A percentile compares a stretch with the other conserved stretches of the same genome.
These are phyloP conservation scores for Xestia xanthographa DNA, from an alignment of 2,888 invertebrate species.

Conservation along the genomic window DNA sequence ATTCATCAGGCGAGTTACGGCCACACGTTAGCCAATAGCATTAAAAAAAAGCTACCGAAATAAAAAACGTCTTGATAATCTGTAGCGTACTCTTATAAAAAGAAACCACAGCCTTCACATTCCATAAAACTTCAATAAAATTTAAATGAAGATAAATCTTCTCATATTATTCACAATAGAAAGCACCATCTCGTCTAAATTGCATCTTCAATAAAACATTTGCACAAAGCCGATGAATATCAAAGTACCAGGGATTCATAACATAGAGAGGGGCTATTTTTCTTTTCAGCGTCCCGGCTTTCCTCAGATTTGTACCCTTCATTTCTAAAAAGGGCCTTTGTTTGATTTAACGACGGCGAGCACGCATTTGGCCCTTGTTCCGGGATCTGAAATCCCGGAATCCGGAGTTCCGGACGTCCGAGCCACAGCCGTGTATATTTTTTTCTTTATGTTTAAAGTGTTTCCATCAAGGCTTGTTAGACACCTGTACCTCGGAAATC, in stretches of 20 bases:
- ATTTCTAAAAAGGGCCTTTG: slow-evolving; percentile 63
- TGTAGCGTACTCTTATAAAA: not conserved
- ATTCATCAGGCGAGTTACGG: too few relatives aligned
- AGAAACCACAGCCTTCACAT: slow-evolving; percentile 3
- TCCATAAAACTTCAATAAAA: slow-evolving; percentile 6
- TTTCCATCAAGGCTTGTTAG: slow-evolving; percentile 49
- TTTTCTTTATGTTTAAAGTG: slow-evolving; percentile 58
- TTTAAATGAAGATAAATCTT: slow-evolving; percentile 38
- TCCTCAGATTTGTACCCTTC: slow-evolving; percentile 62
- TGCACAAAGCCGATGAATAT: slow-evolving; percentile 59
- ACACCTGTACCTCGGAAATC: slow-evolving; percentile 64
- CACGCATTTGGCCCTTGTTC: slow-evolving; percentile 60
- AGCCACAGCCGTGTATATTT: slow-evolving; percentile 35
- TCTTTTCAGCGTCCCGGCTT: slow-evolving; percentile 46
- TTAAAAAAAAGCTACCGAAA: not conserved
- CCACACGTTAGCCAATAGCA: too few relatives aligned
- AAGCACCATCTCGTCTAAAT: slow-evolving; percentile 27
- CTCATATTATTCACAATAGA: slow-evolving; percentile 17
- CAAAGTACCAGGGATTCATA: slow-evolving; percentile 56
- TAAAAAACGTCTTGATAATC: too few relatives aligned
- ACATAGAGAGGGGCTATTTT: slow-evolving; percentile 51
- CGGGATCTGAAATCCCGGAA: slow-evolving; percentile 21
- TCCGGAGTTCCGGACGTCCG: slow-evolving; percentile 31
- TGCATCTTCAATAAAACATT: slow-evolving; percentile 57
- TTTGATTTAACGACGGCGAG: slow-evolving; percentile 66